phyloP scores from a whole-genome alignment of 2,797 vertebrate species.

The Myripristis jacobus region DNA sequence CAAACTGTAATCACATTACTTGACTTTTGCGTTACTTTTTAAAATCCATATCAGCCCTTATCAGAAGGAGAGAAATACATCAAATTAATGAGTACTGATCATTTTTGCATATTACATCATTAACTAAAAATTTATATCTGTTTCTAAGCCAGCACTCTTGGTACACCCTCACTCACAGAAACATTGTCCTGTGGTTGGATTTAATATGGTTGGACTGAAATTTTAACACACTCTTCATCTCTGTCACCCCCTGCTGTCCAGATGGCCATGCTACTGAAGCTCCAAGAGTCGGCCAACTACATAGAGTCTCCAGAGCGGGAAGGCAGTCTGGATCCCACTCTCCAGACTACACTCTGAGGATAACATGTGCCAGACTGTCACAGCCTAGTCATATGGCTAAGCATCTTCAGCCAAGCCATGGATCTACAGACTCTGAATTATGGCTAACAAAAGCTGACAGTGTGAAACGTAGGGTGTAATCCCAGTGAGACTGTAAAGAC shows the following conservation, averaged over 20 bases:
- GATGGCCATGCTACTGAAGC: conserved; percentile 99
- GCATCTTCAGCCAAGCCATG: conserved; percentile 26
- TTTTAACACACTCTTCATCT: conserved; percentile 14
- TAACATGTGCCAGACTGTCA: background rate
- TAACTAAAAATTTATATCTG: too few species aligned
- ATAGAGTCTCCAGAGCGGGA: conserved; percentile 96
- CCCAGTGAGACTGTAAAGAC: conserved; percentile 67
- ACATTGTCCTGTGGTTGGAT: too few species aligned
- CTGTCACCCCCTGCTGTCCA: conserved; percentile 62
- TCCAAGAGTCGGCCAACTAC: conserved; percentile 98
- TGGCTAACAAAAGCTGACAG: conserved; percentile 3
- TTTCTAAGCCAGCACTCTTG: too few species aligned
- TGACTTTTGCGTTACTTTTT: too few species aligned
- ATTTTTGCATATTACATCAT: too few species aligned
- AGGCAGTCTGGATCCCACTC: conserved; percentile 86
- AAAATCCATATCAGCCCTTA: too few species aligned
- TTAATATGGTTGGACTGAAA: too few species aligned
- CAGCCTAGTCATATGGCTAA: background rate
- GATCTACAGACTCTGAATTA: conserved; percentile 28
- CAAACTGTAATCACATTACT: too few species aligned
- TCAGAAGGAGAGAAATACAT: too few species aligned
- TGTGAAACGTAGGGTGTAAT: conserved; percentile 30
- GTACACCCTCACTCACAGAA: too few species aligned
- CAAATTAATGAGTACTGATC: too few species aligned
- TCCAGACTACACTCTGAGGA: conserved; percentile 81